These are phyloP conservation scores for Drosophila cracens DNA, from an alignment of 2,888 invertebrate genomes.

Conservation along the genomic window DNA sequence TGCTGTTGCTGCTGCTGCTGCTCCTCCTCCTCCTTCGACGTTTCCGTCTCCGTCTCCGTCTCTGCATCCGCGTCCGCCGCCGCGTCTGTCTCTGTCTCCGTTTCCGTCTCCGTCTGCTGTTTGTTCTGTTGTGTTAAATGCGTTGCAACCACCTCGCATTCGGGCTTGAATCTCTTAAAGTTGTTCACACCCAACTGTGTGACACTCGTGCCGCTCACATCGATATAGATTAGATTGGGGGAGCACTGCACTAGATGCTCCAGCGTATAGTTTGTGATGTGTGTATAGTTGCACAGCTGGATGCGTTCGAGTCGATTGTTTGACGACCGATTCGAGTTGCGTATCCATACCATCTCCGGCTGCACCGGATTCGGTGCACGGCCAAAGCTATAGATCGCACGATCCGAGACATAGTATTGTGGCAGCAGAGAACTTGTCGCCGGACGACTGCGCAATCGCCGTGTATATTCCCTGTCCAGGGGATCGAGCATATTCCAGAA, in stretches of 20 bases:
- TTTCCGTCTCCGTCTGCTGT: constrained; percentile 16
- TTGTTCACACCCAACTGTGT: constrained; percentile 87
- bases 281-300: constrained; percentile 87
- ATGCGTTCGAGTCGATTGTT: constrained; percentile 86
- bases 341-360: constrained; percentile 83
- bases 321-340: constrained; percentile 82
- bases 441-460: constrained; percentile 51
- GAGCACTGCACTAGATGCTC: constrained; percentile 88
- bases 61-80: not conserved
- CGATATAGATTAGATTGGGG: constrained; percentile 87
- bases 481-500: constrained; percentile 83
- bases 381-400: constrained; percentile 84
- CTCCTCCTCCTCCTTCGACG: not conserved
- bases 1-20: not conserved
- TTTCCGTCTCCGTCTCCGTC: not conserved
- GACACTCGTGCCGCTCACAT: constrained; percentile 89
- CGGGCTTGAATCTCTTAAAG: constrained; percentile 87
- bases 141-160: constrained; percentile 86
- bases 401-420: constrained; percentile 79
- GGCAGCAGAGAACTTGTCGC: constrained; percentile 25
- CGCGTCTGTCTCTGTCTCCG: constrained; percentile 4
- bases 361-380: constrained; percentile 81
- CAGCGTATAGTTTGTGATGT: constrained; percentile 88
- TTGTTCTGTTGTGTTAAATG: constrained; percentile 59
- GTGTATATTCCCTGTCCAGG: constrained; percentile 59